phyloP scores from a whole-genome alignment of 2,113 vertebrate genomes.

The Mustela nigripes region DNA sequence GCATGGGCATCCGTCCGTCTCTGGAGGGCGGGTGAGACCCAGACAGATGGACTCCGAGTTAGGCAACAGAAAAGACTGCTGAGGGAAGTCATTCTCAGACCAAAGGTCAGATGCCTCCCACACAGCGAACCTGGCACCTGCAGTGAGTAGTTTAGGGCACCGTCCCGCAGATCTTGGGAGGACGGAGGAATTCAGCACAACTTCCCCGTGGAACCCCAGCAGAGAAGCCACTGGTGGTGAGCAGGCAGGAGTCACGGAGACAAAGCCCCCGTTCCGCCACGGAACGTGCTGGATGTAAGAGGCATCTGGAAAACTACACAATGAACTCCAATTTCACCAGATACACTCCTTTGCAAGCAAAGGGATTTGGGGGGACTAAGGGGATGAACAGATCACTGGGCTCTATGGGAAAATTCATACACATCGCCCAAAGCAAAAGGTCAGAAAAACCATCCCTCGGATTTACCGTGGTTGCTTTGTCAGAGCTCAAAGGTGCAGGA shows the following conservation, averaged over 20 bases:
- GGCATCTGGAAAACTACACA: background rate
- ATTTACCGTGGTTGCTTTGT: slow-evolving; percentile 65
- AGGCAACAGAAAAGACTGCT: slow-evolving; percentile 44
- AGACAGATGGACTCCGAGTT: background rate
- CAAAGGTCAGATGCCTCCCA: slow-evolving; percentile 66
- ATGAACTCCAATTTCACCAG: background rate
- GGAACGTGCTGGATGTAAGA: background rate
- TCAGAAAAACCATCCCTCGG: slow-evolving; percentile 4
- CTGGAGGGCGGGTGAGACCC: background rate
- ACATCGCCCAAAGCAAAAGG: slow-evolving; percentile 45
- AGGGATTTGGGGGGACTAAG: background rate
- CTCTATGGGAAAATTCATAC: slow-evolving; percentile 46
- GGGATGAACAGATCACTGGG: background rate
- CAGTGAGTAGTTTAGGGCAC: background rate
- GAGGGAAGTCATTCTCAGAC: slow-evolving; percentile 56
- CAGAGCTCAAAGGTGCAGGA: slow-evolving; percentile 65
- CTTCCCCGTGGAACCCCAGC: background rate
- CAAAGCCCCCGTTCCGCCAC: background rate
- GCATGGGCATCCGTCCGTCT: background rate
- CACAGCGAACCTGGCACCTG: slow-evolving; percentile 9
- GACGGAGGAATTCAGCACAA: background rate
- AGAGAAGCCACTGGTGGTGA: background rate
- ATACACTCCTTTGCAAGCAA: background rate
- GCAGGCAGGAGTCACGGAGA: background rate
- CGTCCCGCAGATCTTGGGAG: background rate